phyloP scores from a whole-genome alignment of 1,140 invertebrate genomes.

The Dendrolimus punctatus region DNA sequence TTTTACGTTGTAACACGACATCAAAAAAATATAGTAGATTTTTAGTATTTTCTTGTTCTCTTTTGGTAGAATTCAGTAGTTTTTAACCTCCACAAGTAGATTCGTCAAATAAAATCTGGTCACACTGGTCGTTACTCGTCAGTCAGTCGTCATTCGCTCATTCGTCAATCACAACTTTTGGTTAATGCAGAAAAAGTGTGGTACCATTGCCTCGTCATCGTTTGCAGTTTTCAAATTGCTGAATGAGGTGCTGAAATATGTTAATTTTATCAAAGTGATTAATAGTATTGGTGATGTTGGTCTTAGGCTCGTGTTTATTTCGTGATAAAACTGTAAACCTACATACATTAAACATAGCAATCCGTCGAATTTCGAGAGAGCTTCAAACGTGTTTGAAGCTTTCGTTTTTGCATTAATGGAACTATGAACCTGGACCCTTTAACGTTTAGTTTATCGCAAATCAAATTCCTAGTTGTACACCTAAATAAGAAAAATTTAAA shows the following conservation, averaged over 20 bases:
- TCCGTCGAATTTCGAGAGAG: slow-evolving; percentile 73
- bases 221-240: slow-evolving; percentile 28
- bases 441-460: slow-evolving; percentile 98
- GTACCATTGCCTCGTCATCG: slow-evolving; percentile 43
- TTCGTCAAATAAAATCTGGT: too few relatives aligned
- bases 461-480: slow-evolving; percentile 96
- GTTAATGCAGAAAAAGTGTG: slow-evolving; percentile 10
- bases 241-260: slow-evolving; percentile 46
- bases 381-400: slow-evolving; percentile 86
- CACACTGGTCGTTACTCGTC: too few relatives aligned
- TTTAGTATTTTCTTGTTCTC: too few relatives aligned
- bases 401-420: slow-evolving; percentile 83
- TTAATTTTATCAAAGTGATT: slow-evolving; percentile 53
- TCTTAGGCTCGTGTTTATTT: slow-evolving; percentile 58
- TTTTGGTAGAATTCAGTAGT: too few relatives aligned
- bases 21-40: too few relatives aligned
- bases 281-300: slow-evolving; percentile 67
- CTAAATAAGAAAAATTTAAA: slow-evolving; percentile 96
- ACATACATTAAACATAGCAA: slow-evolving; percentile 51
- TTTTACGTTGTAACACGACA: too few relatives aligned
- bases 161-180: not conserved
- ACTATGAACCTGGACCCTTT: slow-evolving; percentile 99
- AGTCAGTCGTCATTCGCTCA: too few relatives aligned
- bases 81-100: too few relatives aligned
- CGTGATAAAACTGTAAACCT: slow-evolving; percentile 57